phyloP scores from a whole-genome alignment of 1,140 invertebrate species.

The Aphelenchoides avenae region DNA sequence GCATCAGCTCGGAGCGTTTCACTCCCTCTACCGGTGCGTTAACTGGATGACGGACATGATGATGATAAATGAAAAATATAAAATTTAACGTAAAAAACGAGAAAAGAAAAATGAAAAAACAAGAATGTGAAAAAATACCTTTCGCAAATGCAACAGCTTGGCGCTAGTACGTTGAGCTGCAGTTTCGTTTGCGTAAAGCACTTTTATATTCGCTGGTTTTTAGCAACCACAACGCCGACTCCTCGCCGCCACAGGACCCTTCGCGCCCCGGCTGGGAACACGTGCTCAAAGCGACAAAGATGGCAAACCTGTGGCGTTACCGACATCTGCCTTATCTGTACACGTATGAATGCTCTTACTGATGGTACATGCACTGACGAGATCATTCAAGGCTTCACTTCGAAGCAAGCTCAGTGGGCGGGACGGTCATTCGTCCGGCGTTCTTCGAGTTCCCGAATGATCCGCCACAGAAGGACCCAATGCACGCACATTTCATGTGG shows the following conservation, averaged over 20 bases:
- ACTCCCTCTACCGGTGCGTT: conserved; percentile 35
- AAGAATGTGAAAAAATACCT: too few species aligned
- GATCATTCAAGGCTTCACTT: conserved; percentile 42
- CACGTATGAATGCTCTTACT: too few species aligned
- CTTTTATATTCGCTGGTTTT: too few species aligned
- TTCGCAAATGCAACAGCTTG: too few species aligned
- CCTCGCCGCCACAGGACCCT: conserved; percentile 45
- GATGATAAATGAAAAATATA: too few species aligned
- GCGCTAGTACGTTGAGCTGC: too few species aligned
- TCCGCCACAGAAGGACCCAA: conserved; percentile 10
- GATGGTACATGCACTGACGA: too few species aligned
- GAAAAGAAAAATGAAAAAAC: too few species aligned
- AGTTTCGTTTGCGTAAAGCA: too few species aligned
- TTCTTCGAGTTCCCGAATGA: conserved; percentile 53
- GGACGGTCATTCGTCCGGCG: conserved; percentile 53
- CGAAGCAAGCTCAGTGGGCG: conserved; percentile 34
- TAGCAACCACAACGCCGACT: conserved; percentile 51
- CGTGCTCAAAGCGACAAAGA: conserved; percentile 52
- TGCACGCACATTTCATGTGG: conserved; percentile 50
- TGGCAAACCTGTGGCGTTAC: conserved; percentile 56
- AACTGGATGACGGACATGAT: too few species aligned
- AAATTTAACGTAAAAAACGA: too few species aligned
- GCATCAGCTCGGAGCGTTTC: conserved; percentile 52
- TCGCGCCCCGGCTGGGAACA: conserved; percentile 50
- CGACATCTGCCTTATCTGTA: conserved; percentile 58